Evolutionary conservation across 2,113 vertebrate genomes (phyloP), one percentile per base, ranked within the genome.

Genomic region (Eubucco bourcierii): DNA sequence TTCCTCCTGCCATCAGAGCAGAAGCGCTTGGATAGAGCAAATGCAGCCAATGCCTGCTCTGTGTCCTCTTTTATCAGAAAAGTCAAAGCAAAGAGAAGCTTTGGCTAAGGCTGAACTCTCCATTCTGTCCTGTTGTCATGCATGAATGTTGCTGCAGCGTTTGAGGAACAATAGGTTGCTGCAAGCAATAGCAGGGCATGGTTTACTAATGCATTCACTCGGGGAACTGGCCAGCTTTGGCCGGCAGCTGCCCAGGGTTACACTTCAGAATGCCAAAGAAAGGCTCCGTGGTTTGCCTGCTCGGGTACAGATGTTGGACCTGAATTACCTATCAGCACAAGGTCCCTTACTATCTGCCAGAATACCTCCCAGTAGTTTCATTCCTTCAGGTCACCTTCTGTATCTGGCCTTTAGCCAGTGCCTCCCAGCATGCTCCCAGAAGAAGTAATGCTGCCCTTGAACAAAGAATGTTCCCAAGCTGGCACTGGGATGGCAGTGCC

Each of bases 121-220:
- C 0, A 0, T 46, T 87, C n/a, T 53, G 15, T 15, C 33, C 29
- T 71, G 15, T n/a, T 47, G 31, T 94, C 58, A 28, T 24, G 44
- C 75, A 50, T 13, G 31, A 64, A 44, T 47, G 23, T 77, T 92
- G 68, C 34, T 58, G 68, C 34, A 71, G 60, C 61, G 70, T 87
- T 89, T 88, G 67, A 85, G 74, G 93, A 93, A 80, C 79, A 92
- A 75, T 92, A 78, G 66, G 31, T 94, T 94, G 64, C 89, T 92
- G 84, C 24, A 60, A 77, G 76, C 44, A 80, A 68, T 80, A 78
- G 37, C 58, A 87, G 68, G 61, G 24, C 44, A 58, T 80, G 41
- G 71, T 89, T 95, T 85, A 80, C 82, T 92, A 82, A 50, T 74
- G 58, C 64, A 72, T 64, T 71, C 37, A 34, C 64, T 37, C 23